Evolutionary conservation across 2,113 vertebrate species (phyloP), one percentile per base, ranked within the genome.

Genomic region (Gallinago undulata): DNA sequence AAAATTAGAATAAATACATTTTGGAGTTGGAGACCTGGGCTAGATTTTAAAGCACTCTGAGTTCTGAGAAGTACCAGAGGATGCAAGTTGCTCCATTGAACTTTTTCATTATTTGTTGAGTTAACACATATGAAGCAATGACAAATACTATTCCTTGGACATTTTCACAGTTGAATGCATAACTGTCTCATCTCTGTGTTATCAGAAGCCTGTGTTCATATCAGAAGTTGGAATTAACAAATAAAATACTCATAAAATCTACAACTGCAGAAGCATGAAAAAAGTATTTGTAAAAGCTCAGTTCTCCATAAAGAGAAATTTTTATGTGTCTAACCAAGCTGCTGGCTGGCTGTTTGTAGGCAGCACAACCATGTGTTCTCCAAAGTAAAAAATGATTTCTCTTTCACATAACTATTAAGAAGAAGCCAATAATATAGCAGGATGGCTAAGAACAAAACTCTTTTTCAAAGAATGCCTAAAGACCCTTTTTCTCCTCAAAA

Each of bases 101-200:
- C 18, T 25, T 76, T 75, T 83, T 80, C 3, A 2, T 22, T 51
- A 53, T 63, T 69, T 78, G 22, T 92, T 53, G 79, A 73, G 24
- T 77, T 47, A 84, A 73, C 66, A 53, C 17, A 37, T 66, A 45
- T 9, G 24, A 94, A 90, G 43, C 18, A 90, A 80, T 53, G 63
- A 9, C 41, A 78, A 70, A 87, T 63, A 80, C 30, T 91, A 91
- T 76, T 89, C 62, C 50, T 66, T 59, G 30, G 53, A 75, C 35
- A 57, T 81, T 95, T 96, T 82, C 84, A 94, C 57, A 84, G 81
- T 13, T 87, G 87, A 92, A 63, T 37, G 53, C 24, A 79, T 74
- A 87, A 24, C 57, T 69, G 89, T 45, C 67, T 91, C 37, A 47
- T 57, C 23, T 84, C 39, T 76, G 24, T 59, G 70, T 76, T 91